Conservation (phyloP, 1,140 invertebrate species). For the Saccostrea cuccullata region DNA sequence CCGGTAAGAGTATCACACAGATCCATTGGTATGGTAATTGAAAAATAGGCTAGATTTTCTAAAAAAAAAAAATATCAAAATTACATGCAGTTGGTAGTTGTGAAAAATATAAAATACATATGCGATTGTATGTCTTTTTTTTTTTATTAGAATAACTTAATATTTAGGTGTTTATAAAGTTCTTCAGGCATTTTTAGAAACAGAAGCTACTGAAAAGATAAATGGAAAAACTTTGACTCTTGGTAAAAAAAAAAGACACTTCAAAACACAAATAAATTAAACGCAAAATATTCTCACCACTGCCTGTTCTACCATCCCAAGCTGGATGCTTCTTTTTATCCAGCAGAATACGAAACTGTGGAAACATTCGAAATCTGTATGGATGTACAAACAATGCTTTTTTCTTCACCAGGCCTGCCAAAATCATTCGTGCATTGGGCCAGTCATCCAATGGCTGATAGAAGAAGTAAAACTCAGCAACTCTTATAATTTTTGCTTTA, state of each 20-base stretch:
- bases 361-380: constrained; percentile 11
- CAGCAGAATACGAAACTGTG: neutral
- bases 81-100: too few species aligned
- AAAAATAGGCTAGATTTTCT: neutral
- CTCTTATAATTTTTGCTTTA: neutral
- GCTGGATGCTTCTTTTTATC: neutral
- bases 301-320: neutral
- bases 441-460: neutral
- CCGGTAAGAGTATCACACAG: neutral
- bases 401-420: neutral
- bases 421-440: neutral
- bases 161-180: too few species aligned
- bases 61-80: neutral
- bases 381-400: neutral
- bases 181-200: too few species aligned
- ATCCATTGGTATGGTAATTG: neutral
- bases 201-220: too few species aligned
- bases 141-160: too few species aligned
- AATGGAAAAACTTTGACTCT: too few species aligned
- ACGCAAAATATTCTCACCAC: neutral
- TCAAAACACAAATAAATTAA: too few species aligned
- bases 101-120: too few species aligned
- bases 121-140: too few species aligned
- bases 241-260: too few species aligned
- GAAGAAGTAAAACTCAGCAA: neutral